Conservation (phyloP, 2,888 invertebrate species). For the Caenorhabditis doughertyi region DNA sequence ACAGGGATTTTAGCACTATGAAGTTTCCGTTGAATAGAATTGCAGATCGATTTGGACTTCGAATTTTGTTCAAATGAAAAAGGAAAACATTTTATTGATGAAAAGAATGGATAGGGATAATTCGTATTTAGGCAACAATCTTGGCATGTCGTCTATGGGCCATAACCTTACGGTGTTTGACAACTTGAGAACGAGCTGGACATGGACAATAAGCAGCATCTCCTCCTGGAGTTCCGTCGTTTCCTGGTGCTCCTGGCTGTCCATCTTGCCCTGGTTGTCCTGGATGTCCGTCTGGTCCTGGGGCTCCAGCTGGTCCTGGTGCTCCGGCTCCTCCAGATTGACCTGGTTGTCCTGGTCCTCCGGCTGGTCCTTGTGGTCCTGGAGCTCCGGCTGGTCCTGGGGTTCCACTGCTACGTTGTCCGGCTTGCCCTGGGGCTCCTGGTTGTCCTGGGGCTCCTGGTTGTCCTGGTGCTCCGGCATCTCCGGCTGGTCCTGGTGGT, state of each 20-base stretch:
- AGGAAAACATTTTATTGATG: slow-evolving; percentile 10
- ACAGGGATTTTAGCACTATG: too few species aligned
- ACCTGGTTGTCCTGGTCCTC: slow-evolving; percentile 66
- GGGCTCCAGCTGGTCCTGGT: slow-evolving; percentile 64
- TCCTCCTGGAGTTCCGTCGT: slow-evolving; percentile 59
- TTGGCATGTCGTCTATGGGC: slow-evolving; percentile 55
- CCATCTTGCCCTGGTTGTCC: slow-evolving; percentile 59
- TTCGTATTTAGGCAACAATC: slow-evolving; percentile 37
- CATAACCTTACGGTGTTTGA: slow-evolving; percentile 54
- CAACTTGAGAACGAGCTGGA: slow-evolving; percentile 50
- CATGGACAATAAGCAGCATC: slow-evolving; percentile 65
- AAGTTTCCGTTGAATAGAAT: too few species aligned
- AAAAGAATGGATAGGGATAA: neutral
- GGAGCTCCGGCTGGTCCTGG: slow-evolving; percentile 67
- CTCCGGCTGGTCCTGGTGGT: slow-evolving; percentile 69
- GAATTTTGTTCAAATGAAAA: too few species aligned
- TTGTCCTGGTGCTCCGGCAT: slow-evolving; percentile 66
- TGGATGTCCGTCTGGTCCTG: slow-evolving; percentile 63
- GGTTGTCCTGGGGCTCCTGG: slow-evolving; percentile 64
- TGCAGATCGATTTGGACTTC: too few species aligned
- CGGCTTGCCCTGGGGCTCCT: slow-evolving; percentile 52
- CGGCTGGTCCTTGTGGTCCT: slow-evolving; percentile 66
- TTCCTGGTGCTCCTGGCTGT: slow-evolving; percentile 62
- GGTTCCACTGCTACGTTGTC: slow-evolving; percentile 49
- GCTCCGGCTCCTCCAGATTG: slow-evolving; percentile 49